Percentiles rank a stretch among this genome's conserved stretches.
Evolutionary conservation across 2,797 vertebrate genomes (phyloP).

Genomic region (Taeniopygia guttata): DNA sequence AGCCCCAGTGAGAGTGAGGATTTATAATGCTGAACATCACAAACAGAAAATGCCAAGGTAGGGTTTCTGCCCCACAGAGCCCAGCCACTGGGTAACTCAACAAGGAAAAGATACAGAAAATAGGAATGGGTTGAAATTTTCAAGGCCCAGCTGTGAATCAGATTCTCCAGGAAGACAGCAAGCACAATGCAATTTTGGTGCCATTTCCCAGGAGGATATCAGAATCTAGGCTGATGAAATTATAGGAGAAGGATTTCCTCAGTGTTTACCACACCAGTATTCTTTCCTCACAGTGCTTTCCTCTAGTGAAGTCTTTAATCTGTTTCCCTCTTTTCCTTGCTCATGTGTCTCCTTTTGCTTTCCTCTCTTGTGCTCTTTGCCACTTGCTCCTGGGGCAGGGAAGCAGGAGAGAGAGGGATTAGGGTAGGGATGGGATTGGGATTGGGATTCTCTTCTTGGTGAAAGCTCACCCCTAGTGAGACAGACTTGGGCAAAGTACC

Average conservation of each 20-base stretch:
- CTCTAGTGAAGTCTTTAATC: neutral
- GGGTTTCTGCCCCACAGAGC: neutral
- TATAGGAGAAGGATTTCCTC: neutral
- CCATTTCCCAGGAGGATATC: neutral
- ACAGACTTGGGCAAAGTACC: neutral
- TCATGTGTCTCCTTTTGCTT: neutral
- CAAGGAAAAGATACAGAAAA: neutral
- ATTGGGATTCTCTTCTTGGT: neutral
- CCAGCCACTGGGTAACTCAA: neutral
- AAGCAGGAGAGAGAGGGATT: neutral
- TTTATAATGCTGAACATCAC: neutral
- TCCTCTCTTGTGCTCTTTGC: neutral
- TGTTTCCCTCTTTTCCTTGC: neutral
- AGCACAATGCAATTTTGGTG: neutral
- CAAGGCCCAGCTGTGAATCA: neutral
- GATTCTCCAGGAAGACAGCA: neutral
- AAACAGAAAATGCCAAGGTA: neutral
- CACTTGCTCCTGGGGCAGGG: neutral
- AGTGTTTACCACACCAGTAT: neutral
- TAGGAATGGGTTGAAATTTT: neutral
- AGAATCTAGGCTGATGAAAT: neutral
- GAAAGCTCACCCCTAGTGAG: neutral
- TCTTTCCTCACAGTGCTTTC: neutral
- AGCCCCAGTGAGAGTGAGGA: neutral
- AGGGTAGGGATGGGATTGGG: too few relatives aligned